These are phyloP conservation scores for Stegodyphus mimosarum DNA, from an alignment of 1,140 invertebrate species.

Conservation along the genomic window DNA sequence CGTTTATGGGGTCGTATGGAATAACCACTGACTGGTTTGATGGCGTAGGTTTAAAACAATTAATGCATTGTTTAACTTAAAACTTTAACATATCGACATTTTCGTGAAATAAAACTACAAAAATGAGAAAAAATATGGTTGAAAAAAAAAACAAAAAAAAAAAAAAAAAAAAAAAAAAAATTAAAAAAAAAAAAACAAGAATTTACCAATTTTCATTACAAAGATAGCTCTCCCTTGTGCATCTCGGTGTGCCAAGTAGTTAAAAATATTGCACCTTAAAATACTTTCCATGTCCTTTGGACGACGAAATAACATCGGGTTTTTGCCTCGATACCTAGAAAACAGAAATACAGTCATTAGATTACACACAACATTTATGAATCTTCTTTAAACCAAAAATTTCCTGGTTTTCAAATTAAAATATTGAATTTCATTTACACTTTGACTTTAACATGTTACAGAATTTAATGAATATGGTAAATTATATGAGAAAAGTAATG, in stretches of 20 bases:
- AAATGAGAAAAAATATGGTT: too few species aligned
- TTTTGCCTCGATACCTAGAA: constrained; percentile 29
- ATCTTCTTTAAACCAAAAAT: background rate
- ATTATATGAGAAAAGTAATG: too few species aligned
- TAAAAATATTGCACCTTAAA: constrained; percentile 48
- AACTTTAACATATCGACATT: too few species aligned
- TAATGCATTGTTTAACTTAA: too few species aligned
- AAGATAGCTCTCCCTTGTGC: constrained; percentile 44
- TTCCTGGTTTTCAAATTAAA: background rate
- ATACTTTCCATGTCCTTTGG: constrained; percentile 31
- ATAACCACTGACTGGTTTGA: too few species aligned
- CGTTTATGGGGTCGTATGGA: too few species aligned
- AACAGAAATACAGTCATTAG: background rate
- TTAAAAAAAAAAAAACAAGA: background rate
- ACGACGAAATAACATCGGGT: constrained; percentile 26
- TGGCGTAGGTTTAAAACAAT: too few species aligned
- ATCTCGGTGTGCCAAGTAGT: constrained; percentile 45
- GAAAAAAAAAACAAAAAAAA: too few species aligned
- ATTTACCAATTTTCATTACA: constrained; percentile 46
- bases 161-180: too few species aligned
- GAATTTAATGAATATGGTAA: background rate
- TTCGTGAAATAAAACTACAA: too few species aligned
- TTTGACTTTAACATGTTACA: too few species aligned
- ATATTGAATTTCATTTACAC: background rate
- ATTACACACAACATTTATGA: background rate